Percentiles rank a stretch among this genome's conserved stretches.
Conservation (phyloP, 2,888 invertebrate genomes). For the Pterostichus madidus region DNA sequence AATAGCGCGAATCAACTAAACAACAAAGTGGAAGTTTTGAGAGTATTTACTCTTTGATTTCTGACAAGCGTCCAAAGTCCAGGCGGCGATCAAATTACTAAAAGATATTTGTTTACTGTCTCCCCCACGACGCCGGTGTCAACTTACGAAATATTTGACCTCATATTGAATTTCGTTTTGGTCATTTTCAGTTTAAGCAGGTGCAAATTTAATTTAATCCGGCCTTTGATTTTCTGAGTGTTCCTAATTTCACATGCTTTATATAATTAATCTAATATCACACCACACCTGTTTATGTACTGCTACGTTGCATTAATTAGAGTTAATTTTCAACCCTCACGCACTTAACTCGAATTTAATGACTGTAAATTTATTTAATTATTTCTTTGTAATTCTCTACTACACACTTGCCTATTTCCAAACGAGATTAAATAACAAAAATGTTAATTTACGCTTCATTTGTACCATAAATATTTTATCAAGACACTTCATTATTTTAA, state of each 20-base stretch:
- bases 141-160: constrained; percentile 48
- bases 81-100: constrained; percentile 36
- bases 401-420: no score
- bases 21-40: constrained; percentile 16
- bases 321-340: constrained; percentile 10
- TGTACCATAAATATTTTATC: no score
- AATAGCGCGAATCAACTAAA: constrained; percentile 37
- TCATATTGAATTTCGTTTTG: constrained; percentile 49
- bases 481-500: no score
- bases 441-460: no score
- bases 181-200: constrained; percentile 58
- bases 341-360: constrained; percentile 8
- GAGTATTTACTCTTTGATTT: constrained; percentile 41
- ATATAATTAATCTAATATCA: constrained; percentile 34
- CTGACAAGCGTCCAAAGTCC: constrained; percentile 15
- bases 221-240: constrained; percentile 53
- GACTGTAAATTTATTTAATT: constrained; percentile 14
- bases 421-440: no score
- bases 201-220: constrained; percentile 57
- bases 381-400: constrained; percentile 14
- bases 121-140: constrained; percentile 18
- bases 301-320: constrained; percentile 4
- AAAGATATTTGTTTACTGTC: constrained; percentile 58
- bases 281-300: constrained; percentile 29
- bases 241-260: constrained; percentile 49